phyloP scores from a whole-genome alignment of 92 coral and sea anemone species.

The Epizoanthus scotinus region DNA sequence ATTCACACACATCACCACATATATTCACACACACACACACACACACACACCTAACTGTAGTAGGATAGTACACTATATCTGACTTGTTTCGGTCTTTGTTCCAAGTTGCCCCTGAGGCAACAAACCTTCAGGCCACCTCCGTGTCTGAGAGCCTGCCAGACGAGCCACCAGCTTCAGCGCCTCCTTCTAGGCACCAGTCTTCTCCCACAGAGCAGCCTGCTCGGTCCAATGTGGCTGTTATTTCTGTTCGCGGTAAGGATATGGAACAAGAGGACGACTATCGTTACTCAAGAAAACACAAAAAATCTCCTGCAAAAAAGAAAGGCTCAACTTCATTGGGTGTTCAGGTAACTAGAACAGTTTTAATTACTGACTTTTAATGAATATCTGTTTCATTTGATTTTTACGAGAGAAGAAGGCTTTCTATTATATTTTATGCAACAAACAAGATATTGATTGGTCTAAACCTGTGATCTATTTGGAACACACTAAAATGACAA shows the following conservation, averaged over 20 bases:
- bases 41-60: no score
- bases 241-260: conserved; percentile 74
- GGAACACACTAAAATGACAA: no score
- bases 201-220: conserved; percentile 45
- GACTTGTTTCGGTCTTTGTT: no score
- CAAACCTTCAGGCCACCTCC: conserved; percentile 15
- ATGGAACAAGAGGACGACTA: conserved; percentile 46
- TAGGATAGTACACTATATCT: no score
- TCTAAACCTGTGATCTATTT: no score
- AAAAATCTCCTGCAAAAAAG: conserved; percentile 48
- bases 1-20: no score
- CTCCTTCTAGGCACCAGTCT: conserved; percentile 27
- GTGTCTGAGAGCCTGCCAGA: conserved; percentile 23
- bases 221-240: conserved; percentile 91
- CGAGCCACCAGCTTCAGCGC: not conserved
- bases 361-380: no score
- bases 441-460: no score
- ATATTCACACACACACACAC: no score
- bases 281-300: conserved; percentile 45
- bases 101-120: not conserved
- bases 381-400: no score
- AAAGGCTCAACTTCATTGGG: conserved; percentile 51
- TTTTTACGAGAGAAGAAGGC: no score
- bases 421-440: no score
- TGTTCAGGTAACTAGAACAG: conserved; percentile 76